These are phyloP conservation scores for Rutpela maculata DNA, from an alignment of 2,888 invertebrate species.

Conservation along the genomic window DNA sequence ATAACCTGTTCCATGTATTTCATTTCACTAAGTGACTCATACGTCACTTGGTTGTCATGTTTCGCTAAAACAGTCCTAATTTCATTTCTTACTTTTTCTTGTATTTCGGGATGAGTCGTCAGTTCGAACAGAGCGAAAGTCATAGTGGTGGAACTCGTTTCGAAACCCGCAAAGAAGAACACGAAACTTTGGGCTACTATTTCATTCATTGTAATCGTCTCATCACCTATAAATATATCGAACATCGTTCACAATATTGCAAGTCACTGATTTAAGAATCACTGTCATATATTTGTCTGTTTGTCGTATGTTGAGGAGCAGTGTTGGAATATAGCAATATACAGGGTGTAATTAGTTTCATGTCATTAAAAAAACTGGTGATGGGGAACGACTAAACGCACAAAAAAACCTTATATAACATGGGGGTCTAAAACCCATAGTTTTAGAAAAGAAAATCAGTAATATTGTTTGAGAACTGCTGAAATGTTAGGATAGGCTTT, in stretches of 20 bases:
- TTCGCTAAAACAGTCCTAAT: constrained; percentile 51
- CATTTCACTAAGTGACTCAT: constrained; percentile 59
- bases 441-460: too few species aligned
- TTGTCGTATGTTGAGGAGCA: too few species aligned
- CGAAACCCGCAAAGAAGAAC: constrained; percentile 60
- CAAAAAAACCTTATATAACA: too few species aligned
- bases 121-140: constrained; percentile 58
- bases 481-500: too few species aligned
- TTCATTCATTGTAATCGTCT: constrained; percentile 48
- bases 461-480: too few species aligned
- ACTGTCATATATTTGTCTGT: too few species aligned
- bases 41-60: constrained; percentile 54
- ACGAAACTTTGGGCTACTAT: constrained; percentile 58
- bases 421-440: too few species aligned
- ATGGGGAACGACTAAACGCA: too few species aligned
- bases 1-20: constrained; percentile 58
- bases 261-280: too few species aligned
- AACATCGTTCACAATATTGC: background rate
- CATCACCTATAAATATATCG: constrained; percentile 40
- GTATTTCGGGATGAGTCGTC: constrained; percentile 51
- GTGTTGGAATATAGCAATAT: too few species aligned
- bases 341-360: too few species aligned
- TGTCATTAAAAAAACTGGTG: too few species aligned
- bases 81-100: constrained; percentile 56
- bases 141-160: constrained; percentile 61